These are phyloP conservation scores for Gallinago jamesoni DNA, from an alignment of 2,113 vertebrate species.

Conservation along the genomic window DNA sequence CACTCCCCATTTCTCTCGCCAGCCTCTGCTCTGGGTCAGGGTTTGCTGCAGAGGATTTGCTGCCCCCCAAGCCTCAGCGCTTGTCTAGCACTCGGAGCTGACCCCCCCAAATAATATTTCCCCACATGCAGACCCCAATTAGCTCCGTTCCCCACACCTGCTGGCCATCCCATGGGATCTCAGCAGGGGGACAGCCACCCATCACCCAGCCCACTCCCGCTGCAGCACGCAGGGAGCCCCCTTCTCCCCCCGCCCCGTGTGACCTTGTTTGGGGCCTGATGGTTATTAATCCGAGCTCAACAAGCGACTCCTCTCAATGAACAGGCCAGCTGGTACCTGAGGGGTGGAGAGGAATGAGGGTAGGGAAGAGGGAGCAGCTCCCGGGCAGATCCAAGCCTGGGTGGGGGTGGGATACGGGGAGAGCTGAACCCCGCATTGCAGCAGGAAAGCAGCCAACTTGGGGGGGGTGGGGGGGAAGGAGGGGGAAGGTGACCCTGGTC, in stretches of 20 bases:
- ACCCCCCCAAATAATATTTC: background rate
- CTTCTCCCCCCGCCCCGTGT: accelerated
- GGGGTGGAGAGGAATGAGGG: background rate
- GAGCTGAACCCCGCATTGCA: background rate
- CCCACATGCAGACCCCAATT: background rate
- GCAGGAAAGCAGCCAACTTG: background rate
- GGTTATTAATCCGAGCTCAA: background rate
- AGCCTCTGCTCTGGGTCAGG: background rate
- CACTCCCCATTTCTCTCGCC: background rate
- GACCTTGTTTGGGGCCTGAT: background rate
- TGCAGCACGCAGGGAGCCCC: accelerated
- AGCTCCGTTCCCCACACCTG: background rate
- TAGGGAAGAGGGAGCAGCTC: background rate
- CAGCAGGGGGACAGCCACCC: background rate
- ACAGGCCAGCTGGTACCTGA: background rate
- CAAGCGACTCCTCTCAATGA: background rate
- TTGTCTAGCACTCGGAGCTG: background rate
- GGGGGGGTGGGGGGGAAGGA: too few species aligned
- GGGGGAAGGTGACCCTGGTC: background rate
- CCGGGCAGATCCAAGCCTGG: background rate
- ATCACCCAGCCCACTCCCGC: background rate
- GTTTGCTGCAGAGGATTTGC: too few species aligned
- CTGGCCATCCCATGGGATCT: background rate
- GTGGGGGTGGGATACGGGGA: background rate
- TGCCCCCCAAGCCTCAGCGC: background rate